Conservation (phyloP, 2,888 invertebrate genomes). For the Parnassius orleans region DNA sequence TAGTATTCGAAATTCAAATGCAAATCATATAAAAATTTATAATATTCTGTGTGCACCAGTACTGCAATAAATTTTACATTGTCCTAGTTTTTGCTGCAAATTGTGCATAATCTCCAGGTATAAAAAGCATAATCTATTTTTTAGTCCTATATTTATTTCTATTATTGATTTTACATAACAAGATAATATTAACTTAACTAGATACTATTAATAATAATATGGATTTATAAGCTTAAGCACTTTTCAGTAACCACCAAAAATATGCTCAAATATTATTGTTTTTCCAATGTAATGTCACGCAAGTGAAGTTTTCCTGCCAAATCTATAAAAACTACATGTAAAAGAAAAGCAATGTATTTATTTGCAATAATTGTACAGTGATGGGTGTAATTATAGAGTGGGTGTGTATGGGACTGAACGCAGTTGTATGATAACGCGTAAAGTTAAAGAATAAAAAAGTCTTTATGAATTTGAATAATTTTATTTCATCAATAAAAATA, state of each 20-base stretch:
- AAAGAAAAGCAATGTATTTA: constrained; percentile 68
- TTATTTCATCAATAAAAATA: constrained; percentile 6
- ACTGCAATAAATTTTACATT: no score
- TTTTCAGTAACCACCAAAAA: constrained; percentile 11
- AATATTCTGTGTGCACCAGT: no score
- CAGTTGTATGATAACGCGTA: constrained; percentile 57
- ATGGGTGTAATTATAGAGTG: constrained; percentile 53
- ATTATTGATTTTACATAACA: no score
- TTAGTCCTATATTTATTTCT: no score
- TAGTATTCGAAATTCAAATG: no score
- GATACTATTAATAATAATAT: no score
- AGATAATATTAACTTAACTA: no score
- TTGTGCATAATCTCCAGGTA: no score
- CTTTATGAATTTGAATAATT: constrained; percentile 56
- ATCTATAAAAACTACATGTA: constrained; percentile 24
- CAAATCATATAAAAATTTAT: no score
- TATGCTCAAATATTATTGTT: background rate
- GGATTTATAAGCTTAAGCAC: no score
- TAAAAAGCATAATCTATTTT: no score
- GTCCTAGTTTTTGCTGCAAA: no score
- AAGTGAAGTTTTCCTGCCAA: constrained; percentile 41
- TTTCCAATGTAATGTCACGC: constrained; percentile 14
- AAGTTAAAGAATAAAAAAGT: constrained; percentile 71
- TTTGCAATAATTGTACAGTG: constrained; percentile 74
- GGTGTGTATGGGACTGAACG: constrained; percentile 63